Evolutionary conservation across 2,888 invertebrate genomes (phyloP).

Genomic region (Sminthurinus aureus): DNA sequence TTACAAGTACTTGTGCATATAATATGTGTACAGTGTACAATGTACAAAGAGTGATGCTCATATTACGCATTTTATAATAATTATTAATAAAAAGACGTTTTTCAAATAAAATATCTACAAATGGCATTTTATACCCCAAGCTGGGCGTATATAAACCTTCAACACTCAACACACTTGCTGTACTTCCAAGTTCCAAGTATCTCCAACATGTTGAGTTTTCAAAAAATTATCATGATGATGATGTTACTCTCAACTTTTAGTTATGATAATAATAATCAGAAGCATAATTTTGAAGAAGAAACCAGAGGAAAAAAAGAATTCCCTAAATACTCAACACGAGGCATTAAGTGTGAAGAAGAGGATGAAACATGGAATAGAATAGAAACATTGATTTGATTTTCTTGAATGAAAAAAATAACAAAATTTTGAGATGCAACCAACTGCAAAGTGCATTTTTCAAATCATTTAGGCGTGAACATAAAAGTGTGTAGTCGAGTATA

Average conservation of each 20-base stretch:
- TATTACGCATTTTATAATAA: conserved; percentile 4
- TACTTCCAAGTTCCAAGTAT: background rate
- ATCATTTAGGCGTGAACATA: conserved; percentile 25
- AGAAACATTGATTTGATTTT: background rate
- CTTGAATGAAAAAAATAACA: background rate
- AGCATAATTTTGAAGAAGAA: background rate
- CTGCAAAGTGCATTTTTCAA: conserved; percentile 37
- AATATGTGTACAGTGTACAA: no score
- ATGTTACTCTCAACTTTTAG: no score
- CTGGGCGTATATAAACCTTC: conserved; percentile 9
- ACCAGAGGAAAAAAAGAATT: background rate
- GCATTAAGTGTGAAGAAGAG: background rate
- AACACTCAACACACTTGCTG: background rate
- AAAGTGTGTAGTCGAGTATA: background rate
- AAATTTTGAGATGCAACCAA: conserved; percentile 16
- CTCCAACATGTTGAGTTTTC: background rate
- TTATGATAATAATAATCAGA: background rate
- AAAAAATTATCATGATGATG: no score
- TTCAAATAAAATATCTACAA: background rate
- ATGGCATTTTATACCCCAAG: conserved; percentile 16
- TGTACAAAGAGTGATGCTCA: background rate
- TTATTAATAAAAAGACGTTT: conserved; percentile 12
- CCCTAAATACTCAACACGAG: background rate
- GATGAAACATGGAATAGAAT: background rate
- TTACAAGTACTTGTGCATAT: no score